Evolutionary conservation across 2,797 vertebrate genomes (phyloP).

Genomic region (Pagetopsis macropterus): DNA sequence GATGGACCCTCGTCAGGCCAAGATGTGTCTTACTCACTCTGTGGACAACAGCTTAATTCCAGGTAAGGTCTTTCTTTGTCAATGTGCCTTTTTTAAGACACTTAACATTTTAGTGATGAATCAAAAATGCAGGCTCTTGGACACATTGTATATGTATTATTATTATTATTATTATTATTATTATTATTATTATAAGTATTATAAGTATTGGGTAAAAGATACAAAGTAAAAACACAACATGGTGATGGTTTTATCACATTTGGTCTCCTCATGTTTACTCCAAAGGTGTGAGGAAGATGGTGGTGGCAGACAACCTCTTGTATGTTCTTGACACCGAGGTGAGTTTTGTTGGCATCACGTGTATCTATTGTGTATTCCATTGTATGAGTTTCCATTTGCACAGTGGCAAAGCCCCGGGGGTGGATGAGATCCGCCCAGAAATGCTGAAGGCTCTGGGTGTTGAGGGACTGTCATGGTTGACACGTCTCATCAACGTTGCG

Average conservation of each 20-base stretch:
- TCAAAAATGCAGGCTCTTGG: not conserved
- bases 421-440: too few species aligned
- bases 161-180: too few species aligned
- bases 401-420: too few species aligned
- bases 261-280: conserved; percentile 41
- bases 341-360: conserved; percentile 46
- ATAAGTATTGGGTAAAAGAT: not conserved
- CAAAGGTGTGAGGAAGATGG: conserved; percentile 89
- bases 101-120: not conserved
- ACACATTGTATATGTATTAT: not conserved
- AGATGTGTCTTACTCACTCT: conserved; percentile 79
- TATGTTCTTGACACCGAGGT: conserved; percentile 92
- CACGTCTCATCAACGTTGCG: too few species aligned
- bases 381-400: not conserved
- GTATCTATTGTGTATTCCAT: not conserved
- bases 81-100: not conserved
- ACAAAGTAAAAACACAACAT: not conserved
- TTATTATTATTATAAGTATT: too few species aligned
- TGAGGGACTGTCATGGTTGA: too few species aligned
- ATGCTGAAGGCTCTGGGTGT: too few species aligned
- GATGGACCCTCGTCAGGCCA: conserved; percentile 75
- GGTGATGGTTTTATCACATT: not conserved
- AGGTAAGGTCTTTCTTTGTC: conserved; percentile 61
- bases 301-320: conserved; percentile 88
- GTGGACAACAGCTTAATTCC: conserved; percentile 85